Conservation (phyloP, 37 sponge, comb jelly and placozoan species). For the Amphimedon queenslandica region DNA sequence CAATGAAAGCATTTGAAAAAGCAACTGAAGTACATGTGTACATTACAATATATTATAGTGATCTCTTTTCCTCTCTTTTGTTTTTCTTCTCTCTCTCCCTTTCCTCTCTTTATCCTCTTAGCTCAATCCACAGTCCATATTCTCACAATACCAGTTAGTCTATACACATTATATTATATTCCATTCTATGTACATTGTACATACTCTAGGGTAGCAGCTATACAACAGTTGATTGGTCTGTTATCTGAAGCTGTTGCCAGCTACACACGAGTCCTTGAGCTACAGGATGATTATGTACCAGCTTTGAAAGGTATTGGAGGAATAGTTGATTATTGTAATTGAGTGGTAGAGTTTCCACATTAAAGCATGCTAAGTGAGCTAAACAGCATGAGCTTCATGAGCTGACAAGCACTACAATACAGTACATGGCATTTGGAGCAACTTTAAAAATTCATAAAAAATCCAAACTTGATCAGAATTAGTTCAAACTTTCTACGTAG, state of each 20-base stretch:
- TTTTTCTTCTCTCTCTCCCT: too few species aligned
- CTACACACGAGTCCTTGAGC: constrained; percentile 48
- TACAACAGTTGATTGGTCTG: constrained; percentile 42
- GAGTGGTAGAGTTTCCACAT: too few species aligned
- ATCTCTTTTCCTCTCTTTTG: too few species aligned
- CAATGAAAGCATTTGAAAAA: constrained; percentile 67
- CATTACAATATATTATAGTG: not conserved
- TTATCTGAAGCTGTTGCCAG: constrained; percentile 44
- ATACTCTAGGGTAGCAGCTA: constrained; percentile 42
- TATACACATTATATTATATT: not conserved
- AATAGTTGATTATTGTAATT: too few species aligned
- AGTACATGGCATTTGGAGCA: too few species aligned
- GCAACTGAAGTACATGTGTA: constrained; percentile 52
- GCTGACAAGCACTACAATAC: too few species aligned
- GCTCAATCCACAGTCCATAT: constrained; percentile 55
- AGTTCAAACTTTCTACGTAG: too few species aligned
- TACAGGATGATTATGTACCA: constrained; percentile 52
- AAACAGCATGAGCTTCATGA: too few species aligned
- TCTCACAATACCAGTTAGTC: constrained; percentile 61
- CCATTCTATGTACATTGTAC: not conserved
- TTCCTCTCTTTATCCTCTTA: constrained; percentile 6
- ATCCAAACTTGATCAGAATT: too few species aligned
- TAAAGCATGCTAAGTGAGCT: too few species aligned
- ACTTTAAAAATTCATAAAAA: too few species aligned
- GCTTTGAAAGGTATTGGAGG: constrained; percentile 67